Conservation (phyloP, 2,797 vertebrate species). For the Melanogrammus aeglefinus region DNA sequence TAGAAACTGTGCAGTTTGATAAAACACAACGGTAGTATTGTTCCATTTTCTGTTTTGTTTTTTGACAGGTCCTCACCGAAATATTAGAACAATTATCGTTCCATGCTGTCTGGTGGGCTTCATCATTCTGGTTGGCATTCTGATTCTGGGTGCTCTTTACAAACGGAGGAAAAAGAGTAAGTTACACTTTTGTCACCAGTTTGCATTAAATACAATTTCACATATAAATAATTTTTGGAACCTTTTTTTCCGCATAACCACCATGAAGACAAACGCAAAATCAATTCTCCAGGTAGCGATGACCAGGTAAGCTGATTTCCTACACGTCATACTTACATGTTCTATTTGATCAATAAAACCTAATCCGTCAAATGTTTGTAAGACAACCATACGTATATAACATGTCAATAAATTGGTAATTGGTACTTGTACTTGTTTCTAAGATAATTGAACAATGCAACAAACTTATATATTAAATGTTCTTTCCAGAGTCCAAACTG, state of each 20-base stretch:
- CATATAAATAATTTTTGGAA: neutral
- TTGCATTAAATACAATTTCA: too few species aligned
- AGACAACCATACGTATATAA: too few species aligned
- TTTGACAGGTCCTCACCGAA: too few species aligned
- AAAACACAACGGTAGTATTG: too few species aligned
- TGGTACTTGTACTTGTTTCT: too few species aligned
- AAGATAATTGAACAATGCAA: neutral
- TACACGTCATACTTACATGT: neutral
- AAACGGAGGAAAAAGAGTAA: neutral
- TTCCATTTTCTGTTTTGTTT: neutral
- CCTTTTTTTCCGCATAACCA: neutral
- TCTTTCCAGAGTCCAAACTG: neutral
- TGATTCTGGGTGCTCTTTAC: neutral
- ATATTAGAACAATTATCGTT: too few species aligned
- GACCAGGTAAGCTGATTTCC: neutral
- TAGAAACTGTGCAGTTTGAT: too few species aligned
- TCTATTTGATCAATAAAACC: neutral
- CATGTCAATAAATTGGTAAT: too few species aligned
- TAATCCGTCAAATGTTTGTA: neutral
- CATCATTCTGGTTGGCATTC: neutral
- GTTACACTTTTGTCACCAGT: neutral
- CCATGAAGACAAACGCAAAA: neutral
- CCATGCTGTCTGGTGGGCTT: neutral
- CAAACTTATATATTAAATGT: neutral
- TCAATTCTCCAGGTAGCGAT: neutral